Evolutionary conservation across 2,797 vertebrate species (phyloP).

Genomic region (Sternarchorhynchus goeldii): DNA sequence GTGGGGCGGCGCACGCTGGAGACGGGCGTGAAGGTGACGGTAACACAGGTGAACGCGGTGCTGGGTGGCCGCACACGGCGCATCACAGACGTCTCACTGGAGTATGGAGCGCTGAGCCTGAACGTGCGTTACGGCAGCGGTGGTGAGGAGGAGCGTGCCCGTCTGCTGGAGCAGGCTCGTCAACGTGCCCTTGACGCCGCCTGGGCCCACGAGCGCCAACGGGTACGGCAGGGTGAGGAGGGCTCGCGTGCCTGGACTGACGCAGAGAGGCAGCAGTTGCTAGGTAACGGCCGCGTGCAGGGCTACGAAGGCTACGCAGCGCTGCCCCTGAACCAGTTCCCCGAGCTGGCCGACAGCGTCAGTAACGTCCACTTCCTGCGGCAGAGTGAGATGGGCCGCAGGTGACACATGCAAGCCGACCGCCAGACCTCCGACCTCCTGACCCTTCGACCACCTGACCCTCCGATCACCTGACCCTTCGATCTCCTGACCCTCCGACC

Average conservation of each 20-base stretch:
- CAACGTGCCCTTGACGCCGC: slow-evolving; percentile 87
- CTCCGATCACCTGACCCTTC: background rate
- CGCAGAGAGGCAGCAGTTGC: slow-evolving; percentile 92
- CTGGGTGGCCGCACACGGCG: slow-evolving; percentile 92
- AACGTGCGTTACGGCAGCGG: slow-evolving; percentile 94
- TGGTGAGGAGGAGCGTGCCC: slow-evolving; percentile 90
- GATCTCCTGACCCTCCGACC: no score
- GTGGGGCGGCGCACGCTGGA: slow-evolving; percentile 92
- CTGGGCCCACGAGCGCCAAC: slow-evolving; percentile 91
- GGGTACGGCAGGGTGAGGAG: slow-evolving; percentile 94
- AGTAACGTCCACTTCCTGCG: slow-evolving; percentile 99
- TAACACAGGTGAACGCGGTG: slow-evolving; percentile 94
- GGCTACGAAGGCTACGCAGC: slow-evolving; percentile 97
- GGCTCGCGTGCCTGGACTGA: slow-evolving; percentile 94
- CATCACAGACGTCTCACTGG: slow-evolving; percentile 94
- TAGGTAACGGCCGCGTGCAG: slow-evolving; percentile 88
- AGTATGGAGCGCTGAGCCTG: slow-evolving; percentile 82
- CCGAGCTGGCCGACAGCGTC: slow-evolving; percentile 95
- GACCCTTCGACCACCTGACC: no score
- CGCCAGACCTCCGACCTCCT: no score
- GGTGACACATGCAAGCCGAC: slow-evolving; percentile 87
- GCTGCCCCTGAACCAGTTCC: slow-evolving; percentile 95
- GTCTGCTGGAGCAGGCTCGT: slow-evolving; percentile 89
- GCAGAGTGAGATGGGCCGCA: slow-evolving; percentile 99
- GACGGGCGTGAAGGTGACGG: slow-evolving; percentile 93